Percentiles rank a stretch among this genome's conserved stretches.
phyloP scores from a whole-genome alignment of 53 echinoderm and acorn worm genomes.

The Stichopus horrens region DNA sequence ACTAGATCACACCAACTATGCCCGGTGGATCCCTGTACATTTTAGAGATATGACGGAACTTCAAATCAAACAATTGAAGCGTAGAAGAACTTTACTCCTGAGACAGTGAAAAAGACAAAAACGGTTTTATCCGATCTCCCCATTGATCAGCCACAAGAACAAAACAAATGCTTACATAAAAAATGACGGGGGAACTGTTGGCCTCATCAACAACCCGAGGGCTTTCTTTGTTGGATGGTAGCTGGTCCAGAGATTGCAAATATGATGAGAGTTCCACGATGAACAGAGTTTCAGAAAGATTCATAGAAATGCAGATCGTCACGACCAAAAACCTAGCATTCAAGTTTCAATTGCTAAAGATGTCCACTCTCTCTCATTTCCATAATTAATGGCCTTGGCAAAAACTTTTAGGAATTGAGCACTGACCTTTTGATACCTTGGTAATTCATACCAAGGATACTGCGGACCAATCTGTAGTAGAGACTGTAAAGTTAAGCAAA shows the following conservation, averaged over 20 bases:
- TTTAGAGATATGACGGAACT: slow-evolving; percentile 45
- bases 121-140: neutral
- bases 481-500: slow-evolving; percentile 28
- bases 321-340: neutral
- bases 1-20: slow-evolving; percentile 52
- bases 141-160: slow-evolving; percentile 50
- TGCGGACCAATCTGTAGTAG: slow-evolving; percentile 6
- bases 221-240: neutral
- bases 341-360: neutral
- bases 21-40: slow-evolving; percentile 52
- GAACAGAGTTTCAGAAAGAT: neutral
- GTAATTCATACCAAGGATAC: slow-evolving; percentile 50
- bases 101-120: neutral
- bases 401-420: slow-evolving; percentile 29
- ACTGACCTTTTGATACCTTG: neutral
- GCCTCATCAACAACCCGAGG: slow-evolving; percentile 15
- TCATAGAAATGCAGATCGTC: neutral
- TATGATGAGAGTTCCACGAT: slow-evolving; percentile 6
- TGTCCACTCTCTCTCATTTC: neutral
- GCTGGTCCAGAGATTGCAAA: slow-evolving; percentile 49
- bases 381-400: neutral
- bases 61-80: slow-evolving; percentile 2
- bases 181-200: slow-evolving; percentile 31
- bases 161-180: slow-evolving; percentile 35
- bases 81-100: neutral